These are phyloP conservation scores for Hypomecis atomaria DNA, from an alignment of 2,888 invertebrate species.

Conservation along the genomic window DNA sequence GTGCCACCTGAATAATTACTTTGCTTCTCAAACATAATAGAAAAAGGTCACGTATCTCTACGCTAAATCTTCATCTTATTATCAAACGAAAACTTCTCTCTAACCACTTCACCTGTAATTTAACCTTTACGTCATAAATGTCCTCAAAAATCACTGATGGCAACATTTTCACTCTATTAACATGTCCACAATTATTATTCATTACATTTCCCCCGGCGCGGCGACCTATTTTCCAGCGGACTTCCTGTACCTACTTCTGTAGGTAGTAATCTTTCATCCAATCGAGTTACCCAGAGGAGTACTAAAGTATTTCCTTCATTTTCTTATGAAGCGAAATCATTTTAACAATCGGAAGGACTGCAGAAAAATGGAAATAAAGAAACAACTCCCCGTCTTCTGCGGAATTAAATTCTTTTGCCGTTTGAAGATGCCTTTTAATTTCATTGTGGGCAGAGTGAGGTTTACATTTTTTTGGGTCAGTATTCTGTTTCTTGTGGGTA, in stretches of 20 bases:
- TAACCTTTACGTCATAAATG: too few relatives aligned
- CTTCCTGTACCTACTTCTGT: background rate
- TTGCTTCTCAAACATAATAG: too few relatives aligned
- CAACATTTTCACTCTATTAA: background rate
- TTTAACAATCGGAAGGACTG: slow-evolving; percentile 28
- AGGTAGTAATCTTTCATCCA: slow-evolving; percentile 29
- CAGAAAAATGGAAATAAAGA: slow-evolving; percentile 30
- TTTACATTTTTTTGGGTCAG: slow-evolving; percentile 20
- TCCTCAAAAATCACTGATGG: background rate
- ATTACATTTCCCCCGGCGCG: slow-evolving; percentile 13
- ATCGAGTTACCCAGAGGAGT: slow-evolving; percentile 23
- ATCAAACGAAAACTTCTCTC: too few relatives aligned
- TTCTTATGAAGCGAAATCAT: slow-evolving; percentile 31
- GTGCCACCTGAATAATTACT: too few relatives aligned
- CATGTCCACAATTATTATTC: background rate
- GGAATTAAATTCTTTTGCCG: slow-evolving; percentile 34
- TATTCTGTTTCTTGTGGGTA: slow-evolving; percentile 13
- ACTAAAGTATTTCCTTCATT: slow-evolving; percentile 29
- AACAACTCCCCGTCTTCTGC: slow-evolving; percentile 27
- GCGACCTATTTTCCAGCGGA: slow-evolving; percentile 7
- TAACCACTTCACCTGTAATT: too few relatives aligned
- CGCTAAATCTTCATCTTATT: too few relatives aligned
- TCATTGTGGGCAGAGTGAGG: slow-evolving; percentile 14
- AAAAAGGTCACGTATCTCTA: too few relatives aligned
- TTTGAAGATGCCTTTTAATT: slow-evolving; percentile 30